Base-by-base conservation (phyloP, 2,888 invertebrate genomes). In the Petrolisthes manimaculis region DNA sequence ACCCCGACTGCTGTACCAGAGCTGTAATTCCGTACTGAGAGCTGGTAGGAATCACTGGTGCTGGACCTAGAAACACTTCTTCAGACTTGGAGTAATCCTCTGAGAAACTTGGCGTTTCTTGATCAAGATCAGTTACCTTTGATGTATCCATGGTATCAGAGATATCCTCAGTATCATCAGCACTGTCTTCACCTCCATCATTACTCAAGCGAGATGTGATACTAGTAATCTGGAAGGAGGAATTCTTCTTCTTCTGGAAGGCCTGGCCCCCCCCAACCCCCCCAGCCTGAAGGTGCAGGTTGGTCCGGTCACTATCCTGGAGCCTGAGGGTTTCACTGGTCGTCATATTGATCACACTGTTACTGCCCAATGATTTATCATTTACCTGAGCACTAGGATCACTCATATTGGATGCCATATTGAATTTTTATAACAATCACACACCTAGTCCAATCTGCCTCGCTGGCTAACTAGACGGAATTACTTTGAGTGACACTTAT, bases 11-110 rank as follows among this genome's bases (percentile, higher is more conserved):
- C 78, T 90, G 90, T 37, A 90, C 90, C 51, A 90, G 80, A 12
- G 90, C 90, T 21, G 90, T 90, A 21, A 90, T 90, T n/a, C 90
- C 90, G 71, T 90, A 90, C 84, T 90, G 90, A 56, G 89, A 88
- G 78, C 89, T 90, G 21, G 90, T 86, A 18, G 90, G 90, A 24
- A 90, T 84, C 37, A 89, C 89, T 55, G 89, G 87, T 4, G 89
- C 82, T 4, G 86, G 86, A 8, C 90, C 90, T 21, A 87, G 82
- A 69, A 88, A 85, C 83, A 88, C 84, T 51, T 90, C 90, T 56
- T 90, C 90, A 9, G 89, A 88, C 80, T 88, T 89, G 6, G 90
- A 89, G 77, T 86, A 89, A 5, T 90, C 90, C 78, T 90, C 90
- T 0, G 90, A 90, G 24, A 81, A 90, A 82, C 90, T 90, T n/a